These are phyloP conservation scores for Dolichoris vasculosae DNA, from an alignment of 1,140 invertebrate genomes.

Conservation along the genomic window DNA sequence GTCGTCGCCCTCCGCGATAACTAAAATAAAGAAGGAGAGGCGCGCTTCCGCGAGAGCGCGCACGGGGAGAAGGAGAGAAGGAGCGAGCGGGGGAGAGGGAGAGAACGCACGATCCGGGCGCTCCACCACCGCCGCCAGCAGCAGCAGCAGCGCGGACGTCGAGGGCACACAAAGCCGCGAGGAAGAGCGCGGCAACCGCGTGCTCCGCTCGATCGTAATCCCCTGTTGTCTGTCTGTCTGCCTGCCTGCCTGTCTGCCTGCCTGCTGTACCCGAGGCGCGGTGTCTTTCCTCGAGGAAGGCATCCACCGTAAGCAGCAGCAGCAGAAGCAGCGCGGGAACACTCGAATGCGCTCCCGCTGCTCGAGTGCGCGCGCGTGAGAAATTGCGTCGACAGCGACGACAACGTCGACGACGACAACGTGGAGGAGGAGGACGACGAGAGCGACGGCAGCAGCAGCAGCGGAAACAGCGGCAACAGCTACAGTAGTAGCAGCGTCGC, in stretches of 20 bases:
- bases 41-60: slow-evolving; percentile 27
- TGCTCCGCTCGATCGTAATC: too few relatives aligned
- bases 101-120: slow-evolving; percentile 43
- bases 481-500: neutral
- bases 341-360: neutral
- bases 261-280: too few relatives aligned
- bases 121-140: slow-evolving; percentile 1
- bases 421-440: too few relatives aligned
- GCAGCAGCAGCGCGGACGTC: neutral
- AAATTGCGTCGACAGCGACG: neutral
- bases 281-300: neutral
- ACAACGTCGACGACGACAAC: neutral
- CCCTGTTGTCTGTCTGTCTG: too few relatives aligned
- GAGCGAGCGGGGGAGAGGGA: slow-evolving; percentile 52
- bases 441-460: neutral
- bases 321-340: neutral
- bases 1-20: neutral
- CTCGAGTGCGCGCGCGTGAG: neutral
- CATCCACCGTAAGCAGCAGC: too few relatives aligned
- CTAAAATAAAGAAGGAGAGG: neutral
- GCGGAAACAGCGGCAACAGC: slow-evolving; percentile 1
- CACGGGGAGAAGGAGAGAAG: slow-evolving; percentile 19
- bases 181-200: slow-evolving; percentile 57
- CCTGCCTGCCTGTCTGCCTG: too few relatives aligned
- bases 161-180: slow-evolving; percentile 10